Evolutionary conservation across 2,888 invertebrate species (phyloP).

Genomic region (Latrodectus hesperus): DNA sequence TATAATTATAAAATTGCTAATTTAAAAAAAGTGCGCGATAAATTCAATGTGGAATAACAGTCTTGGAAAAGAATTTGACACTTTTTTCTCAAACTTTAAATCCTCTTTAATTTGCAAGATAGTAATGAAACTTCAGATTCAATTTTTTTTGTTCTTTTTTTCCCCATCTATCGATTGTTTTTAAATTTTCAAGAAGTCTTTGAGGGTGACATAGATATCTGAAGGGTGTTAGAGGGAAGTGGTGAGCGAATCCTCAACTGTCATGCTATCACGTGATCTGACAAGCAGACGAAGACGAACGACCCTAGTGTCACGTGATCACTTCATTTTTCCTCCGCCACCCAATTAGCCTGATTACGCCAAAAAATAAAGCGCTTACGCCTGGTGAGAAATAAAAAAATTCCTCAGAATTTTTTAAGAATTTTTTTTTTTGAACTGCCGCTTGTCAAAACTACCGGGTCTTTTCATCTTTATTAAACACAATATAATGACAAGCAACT

Average conservation of each 20-base stretch:
- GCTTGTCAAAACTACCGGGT: conserved; percentile 59
- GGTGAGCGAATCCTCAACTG: conserved; percentile 56
- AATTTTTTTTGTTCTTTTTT: no score
- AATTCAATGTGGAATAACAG: no score
- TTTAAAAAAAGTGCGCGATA: no score
- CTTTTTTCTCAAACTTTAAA: no score
- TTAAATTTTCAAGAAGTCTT: background rate
- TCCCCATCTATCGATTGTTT: background rate
- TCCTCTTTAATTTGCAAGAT: no score
- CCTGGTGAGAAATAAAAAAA: conserved; percentile 13
- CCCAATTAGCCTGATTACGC: conserved; percentile 68
- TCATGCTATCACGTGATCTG: conserved; percentile 65
- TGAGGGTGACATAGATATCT: background rate
- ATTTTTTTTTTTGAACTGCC: conserved; percentile 33
- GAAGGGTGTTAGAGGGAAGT: conserved; percentile 40
- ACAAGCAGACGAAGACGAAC: conserved; percentile 66
- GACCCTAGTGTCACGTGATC: conserved; percentile 66
- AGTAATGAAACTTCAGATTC: no score
- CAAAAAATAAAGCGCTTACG: conserved; percentile 61
- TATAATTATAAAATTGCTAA: no score
- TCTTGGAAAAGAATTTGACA: no score
- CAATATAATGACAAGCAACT: conserved; percentile 67
- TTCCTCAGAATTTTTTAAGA: background rate
- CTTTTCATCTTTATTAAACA: conserved; percentile 69
- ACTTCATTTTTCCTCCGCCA: conserved; percentile 67